Conservation (phyloP, 35 echinoderm and acorn worm species). For the Eucidaris tribuloides region DNA sequence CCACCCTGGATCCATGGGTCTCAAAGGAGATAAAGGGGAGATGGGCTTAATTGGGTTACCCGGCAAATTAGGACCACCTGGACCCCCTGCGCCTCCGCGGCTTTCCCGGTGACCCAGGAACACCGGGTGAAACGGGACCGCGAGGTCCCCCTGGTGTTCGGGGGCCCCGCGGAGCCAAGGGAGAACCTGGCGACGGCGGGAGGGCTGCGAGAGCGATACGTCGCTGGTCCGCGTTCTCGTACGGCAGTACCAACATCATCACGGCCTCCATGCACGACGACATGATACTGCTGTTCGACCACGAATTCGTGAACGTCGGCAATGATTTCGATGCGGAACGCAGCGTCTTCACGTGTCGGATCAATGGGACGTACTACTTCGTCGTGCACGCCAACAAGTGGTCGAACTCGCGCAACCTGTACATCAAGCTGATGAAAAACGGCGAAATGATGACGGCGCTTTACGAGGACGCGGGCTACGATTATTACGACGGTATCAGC, state of each 20-base stretch:
- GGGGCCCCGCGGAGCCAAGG: constrained; percentile 41
- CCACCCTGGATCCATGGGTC: background rate
- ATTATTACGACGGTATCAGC: constrained; percentile 77
- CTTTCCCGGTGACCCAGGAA: background rate
- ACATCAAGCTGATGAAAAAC: constrained; percentile 86
- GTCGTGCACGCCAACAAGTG: constrained; percentile 84
- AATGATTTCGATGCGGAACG: constrained; percentile 71
- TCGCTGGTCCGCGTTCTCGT: constrained; percentile 67
- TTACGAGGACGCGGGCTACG: constrained; percentile 85
- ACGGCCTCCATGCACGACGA: constrained; percentile 59
- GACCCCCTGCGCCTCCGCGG: background rate
- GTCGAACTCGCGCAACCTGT: constrained; percentile 76
- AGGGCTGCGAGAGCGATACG: background rate
- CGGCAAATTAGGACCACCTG: background rate
- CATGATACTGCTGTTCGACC: constrained; percentile 58
- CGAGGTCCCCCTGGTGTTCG: background rate
- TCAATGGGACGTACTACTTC: constrained; percentile 96
- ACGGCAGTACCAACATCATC: constrained; percentile 62
- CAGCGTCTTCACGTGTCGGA: constrained; percentile 63
- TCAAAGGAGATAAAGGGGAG: background rate
- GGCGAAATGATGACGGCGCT: constrained; percentile 54
- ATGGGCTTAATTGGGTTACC: background rate
- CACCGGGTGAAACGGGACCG: background rate
- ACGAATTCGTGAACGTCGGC: constrained; percentile 67
- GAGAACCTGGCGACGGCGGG: constrained; percentile 33